Conservation (phyloP, 2,888 invertebrate species). For the Sphinx pinastri region DNA sequence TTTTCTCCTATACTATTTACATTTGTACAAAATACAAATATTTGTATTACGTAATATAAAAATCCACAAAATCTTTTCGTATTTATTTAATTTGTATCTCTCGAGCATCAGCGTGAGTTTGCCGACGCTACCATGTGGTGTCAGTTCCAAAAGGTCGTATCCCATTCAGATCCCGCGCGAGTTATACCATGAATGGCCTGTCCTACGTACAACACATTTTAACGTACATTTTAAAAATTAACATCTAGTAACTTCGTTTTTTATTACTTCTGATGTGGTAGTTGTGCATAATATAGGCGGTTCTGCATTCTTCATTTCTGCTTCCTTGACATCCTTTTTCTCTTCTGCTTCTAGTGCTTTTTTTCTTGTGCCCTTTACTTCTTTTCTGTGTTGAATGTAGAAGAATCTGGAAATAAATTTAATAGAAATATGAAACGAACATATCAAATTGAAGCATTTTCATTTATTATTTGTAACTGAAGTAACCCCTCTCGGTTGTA, state of each 20-base stretch:
- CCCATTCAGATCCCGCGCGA: no score
- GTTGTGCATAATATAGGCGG: not conserved
- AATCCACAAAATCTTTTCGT: no score
- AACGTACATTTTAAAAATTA: not conserved
- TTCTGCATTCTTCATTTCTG: constrained; percentile 28
- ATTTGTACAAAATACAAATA: no score
- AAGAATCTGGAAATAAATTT: constrained; percentile 58
- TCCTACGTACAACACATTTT: not conserved
- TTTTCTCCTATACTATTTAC: no score
- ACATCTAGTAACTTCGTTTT: not conserved
- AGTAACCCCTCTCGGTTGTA: no score
- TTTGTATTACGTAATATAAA: no score
- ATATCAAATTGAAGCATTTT: no score
- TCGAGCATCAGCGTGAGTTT: no score
- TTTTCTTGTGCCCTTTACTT: constrained; percentile 55
- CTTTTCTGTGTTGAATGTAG: constrained; percentile 59
- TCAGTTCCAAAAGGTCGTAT: no score
- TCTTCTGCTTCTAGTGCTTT: constrained; percentile 62
- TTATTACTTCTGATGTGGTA: not conserved
- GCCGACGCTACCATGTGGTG: no score
- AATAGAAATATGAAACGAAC: not conserved
- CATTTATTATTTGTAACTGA: no score
- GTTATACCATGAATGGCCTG: not conserved
- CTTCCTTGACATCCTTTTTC: constrained; percentile 36
- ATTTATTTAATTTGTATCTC: no score